A percentile compares a stretch with the other conserved stretches of the same genome.
Conservation (phyloP, 2,113 vertebrate genomes). For the Oophaga pumilio region DNA sequence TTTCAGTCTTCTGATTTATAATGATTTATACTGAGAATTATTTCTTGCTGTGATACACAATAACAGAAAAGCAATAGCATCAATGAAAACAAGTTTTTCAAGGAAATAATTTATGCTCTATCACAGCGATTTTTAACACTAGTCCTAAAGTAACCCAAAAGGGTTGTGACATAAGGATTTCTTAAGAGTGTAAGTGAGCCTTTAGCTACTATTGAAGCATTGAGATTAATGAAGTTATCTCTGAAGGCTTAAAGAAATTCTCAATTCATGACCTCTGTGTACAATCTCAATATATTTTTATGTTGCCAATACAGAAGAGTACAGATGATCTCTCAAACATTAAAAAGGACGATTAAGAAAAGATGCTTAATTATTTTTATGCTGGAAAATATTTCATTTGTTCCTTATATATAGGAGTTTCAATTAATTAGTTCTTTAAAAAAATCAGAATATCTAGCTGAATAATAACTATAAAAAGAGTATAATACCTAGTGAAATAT, state of each 20-base stretch:
- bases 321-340: background rate
- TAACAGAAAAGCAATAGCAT: background rate
- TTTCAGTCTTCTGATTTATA: too few species aligned
- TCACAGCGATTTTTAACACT: background rate
- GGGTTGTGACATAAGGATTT: background rate
- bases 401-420: too few species aligned
- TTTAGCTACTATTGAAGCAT: background rate
- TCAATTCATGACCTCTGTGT: background rate
- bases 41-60: background rate
- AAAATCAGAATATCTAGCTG: too few species aligned
- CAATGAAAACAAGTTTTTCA: background rate
- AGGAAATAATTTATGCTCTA: background rate
- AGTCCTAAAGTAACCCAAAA: background rate
- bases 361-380: background rate
- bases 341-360: background rate
- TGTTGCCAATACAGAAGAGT: background rate
- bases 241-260: background rate
- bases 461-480: too few species aligned
- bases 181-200: background rate
- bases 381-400: too few species aligned
- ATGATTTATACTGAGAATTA: too few species aligned
- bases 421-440: too few species aligned
- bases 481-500: too few species aligned
- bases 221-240: background rate
- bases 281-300: background rate